Conservation (phyloP, 2,113 vertebrate species). For the Ginglymostoma cirratum region DNA sequence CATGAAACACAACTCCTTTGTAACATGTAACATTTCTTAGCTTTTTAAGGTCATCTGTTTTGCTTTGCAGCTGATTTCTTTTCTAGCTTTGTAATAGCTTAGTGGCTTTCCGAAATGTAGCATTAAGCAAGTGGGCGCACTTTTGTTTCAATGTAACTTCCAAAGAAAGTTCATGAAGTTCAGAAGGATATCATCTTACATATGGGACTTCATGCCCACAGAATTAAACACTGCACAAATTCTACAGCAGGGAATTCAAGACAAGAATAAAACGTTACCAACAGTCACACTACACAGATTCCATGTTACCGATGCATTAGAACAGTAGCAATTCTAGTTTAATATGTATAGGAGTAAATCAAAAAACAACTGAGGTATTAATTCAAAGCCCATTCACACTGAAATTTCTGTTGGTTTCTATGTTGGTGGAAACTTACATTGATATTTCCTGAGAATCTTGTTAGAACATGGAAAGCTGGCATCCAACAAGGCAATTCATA, state of each 20-base stretch:
- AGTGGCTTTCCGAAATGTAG: not conserved
- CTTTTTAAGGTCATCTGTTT: slow-evolving; percentile 1
- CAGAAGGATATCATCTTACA: slow-evolving; percentile 2
- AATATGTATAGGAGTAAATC: not conserved
- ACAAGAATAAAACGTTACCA: not conserved
- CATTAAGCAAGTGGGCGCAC: not conserved
- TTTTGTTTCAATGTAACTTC: not conserved
- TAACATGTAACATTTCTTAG: not conserved
- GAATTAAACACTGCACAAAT: not conserved
- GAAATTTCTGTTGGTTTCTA: not conserved
- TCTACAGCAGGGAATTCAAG: not conserved
- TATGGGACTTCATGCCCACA: not conserved
- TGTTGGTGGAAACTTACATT: not conserved
- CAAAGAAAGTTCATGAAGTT: not conserved
- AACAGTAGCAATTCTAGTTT: not conserved
- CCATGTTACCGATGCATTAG: not conserved
- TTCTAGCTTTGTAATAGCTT: not conserved
- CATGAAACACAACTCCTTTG: not conserved
- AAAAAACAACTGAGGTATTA: not conserved
- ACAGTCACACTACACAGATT: not conserved
- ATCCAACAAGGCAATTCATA: not conserved
- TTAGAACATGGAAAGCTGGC: not conserved
- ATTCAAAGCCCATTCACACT: not conserved
- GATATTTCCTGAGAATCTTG: not conserved
- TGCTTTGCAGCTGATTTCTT: not conserved